Evolutionary conservation across 2,888 invertebrate species (phyloP), one percentile per base, ranked within the genome.

Genomic region (Scaptomyza caliginosa): DNA sequence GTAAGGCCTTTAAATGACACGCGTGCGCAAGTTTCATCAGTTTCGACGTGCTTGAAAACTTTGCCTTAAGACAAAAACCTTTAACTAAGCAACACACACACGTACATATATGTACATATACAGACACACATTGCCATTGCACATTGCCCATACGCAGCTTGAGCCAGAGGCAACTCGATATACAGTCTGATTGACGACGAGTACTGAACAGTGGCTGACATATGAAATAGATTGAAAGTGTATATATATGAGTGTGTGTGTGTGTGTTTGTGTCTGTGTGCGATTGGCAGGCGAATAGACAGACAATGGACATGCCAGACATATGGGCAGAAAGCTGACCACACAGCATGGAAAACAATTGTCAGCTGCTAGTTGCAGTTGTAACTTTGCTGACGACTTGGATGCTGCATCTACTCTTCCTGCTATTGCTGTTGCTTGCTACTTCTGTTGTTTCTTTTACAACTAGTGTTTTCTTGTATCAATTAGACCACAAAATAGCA

Each of bases 281-380:
- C 30, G 51, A 48, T 38, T 40, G 55, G 55, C 50, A 51, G 52
- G 26, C 45, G 24, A 45, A 56, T 30, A 19, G 67, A 56, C 48
- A 48, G 46, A 32, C 36, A 30, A 34, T 6, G 45, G 51, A 60
- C 45, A 38, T 34, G 21, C 23, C 32, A 58, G 52, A 28, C 32
- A 34, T 39, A 45, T 56, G 56, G 13, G 17, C 48, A 50, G 39
- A 51, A 48, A 59, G 21, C 76, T 84, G 78, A 82, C 88, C 88
- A 68, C 84, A 72, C 79, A 86, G 71, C 71, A 88, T 77, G 69
- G 77, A 84, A 82, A 88, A 88, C 86, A 80, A 82, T 88, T 88
- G 88, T 84, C 80, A 80, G 67, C 73, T 79, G 68, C 77, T 77
- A 57, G 67, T 59, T 83, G 72, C 80, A 79, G 60, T 69, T 72